Conservation (phyloP, 2,113 vertebrate species). For the Pollachius pollachius region DNA sequence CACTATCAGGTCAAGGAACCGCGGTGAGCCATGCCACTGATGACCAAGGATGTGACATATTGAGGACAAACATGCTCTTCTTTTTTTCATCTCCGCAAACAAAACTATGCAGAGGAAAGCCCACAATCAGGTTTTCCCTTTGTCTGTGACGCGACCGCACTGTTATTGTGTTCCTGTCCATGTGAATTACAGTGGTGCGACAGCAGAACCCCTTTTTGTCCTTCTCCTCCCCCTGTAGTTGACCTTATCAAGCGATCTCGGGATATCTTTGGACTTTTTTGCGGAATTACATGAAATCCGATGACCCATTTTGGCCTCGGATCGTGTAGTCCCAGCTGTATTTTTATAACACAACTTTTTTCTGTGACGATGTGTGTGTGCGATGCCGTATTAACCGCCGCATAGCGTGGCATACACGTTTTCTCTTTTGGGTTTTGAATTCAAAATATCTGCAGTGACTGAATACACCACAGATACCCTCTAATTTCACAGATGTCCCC, state of each 20-base stretch:
- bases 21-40: slow-evolving; percentile 57
- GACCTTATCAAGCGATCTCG: slow-evolving; percentile 39
- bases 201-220: slow-evolving; percentile 23
- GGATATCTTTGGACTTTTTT: slow-evolving; percentile 25
- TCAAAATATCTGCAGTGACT: slow-evolving; percentile 15
- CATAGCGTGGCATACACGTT: slow-evolving; percentile 2
- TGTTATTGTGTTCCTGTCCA: slow-evolving; percentile 69
- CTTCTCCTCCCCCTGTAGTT: slow-evolving; percentile 23
- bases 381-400: slow-evolving; percentile 14
- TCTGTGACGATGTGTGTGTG: neutral
- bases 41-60: slow-evolving; percentile 64
- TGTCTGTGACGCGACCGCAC: slow-evolving; percentile 62
- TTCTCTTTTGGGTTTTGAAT: slow-evolving; percentile 5
- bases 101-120: slow-evolving; percentile 62
- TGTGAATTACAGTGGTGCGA: slow-evolving; percentile 54
- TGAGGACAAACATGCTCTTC: slow-evolving; percentile 64
- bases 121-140: slow-evolving; percentile 56
- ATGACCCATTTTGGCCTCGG: slow-evolving; percentile 24
- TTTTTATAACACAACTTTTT: slow-evolving; percentile 23
- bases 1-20: slow-evolving; percentile 65
- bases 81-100: slow-evolving; percentile 46
- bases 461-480: slow-evolving; percentile 17
- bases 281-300: slow-evolving; percentile 16
- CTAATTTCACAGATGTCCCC: slow-evolving; percentile 8
- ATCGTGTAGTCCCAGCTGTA: slow-evolving; percentile 18